phyloP scores from a whole-genome alignment of 2,113 vertebrate species.

The Passer domesticus region DNA sequence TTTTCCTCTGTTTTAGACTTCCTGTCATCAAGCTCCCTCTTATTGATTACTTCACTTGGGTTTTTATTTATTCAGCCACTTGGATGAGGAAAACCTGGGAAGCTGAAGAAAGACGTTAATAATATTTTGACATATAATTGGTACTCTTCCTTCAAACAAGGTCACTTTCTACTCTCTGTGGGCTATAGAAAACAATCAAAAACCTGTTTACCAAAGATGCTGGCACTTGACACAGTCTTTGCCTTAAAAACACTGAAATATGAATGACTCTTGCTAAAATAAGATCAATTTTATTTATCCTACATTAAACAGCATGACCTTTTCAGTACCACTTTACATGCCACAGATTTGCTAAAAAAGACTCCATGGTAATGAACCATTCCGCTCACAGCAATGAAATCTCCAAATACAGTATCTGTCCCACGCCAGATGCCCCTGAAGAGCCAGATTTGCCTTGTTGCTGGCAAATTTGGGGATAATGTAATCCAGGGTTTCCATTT shows the following conservation, averaged over 20 bases:
- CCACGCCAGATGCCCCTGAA: neutral
- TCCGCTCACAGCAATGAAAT: neutral
- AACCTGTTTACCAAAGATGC: neutral
- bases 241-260: conserved; percentile 3
- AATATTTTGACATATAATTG: neutral
- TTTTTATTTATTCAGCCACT: neutral
- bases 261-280: conserved; percentile 54
- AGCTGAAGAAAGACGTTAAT: neutral
- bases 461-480: neutral
- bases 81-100: neutral
- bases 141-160: neutral
- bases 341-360: conserved; percentile 15
- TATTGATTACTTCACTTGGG: neutral
- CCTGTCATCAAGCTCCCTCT: neutral
- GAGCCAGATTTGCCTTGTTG: neutral
- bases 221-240: conserved; percentile 5
- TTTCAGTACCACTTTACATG: conserved; percentile 42
- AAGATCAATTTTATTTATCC: conserved; percentile 38
- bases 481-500: neutral
- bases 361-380: neutral
- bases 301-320: conserved; percentile 52
- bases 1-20: neutral
- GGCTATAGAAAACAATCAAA: neutral
- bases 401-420: neutral
- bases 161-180: neutral